Base-by-base conservation (phyloP, 1,140 invertebrate genomes). In the Liolophura sinensis region DNA sequence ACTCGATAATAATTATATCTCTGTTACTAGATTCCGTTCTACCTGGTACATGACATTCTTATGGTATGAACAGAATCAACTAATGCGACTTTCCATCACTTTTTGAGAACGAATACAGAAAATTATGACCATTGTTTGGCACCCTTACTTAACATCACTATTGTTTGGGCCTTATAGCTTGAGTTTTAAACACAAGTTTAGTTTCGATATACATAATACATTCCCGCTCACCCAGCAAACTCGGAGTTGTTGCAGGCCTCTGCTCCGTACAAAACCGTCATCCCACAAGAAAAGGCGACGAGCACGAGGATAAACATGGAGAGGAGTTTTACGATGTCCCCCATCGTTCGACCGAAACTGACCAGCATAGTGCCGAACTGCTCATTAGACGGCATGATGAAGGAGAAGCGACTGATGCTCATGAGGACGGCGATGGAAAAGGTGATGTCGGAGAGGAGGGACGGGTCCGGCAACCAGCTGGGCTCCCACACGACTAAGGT, bases 361-460 rank as follows among this genome's bases (percentile, higher is more conserved):
- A 78, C 76, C n/a, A 78, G 62, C 71, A 78, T 76, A 0, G 74
- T 76, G 48, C 76, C 76, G n/a, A 78, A 71, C 15, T 74, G 71
- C 58, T 78, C 76, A 59, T 78, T 78, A 59, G 72, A 73, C 4
- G 76, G 76, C 76, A 78, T 78, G 50, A 78, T 73, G 60, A 78
- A 78, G 7, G 76, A 74, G 55, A 78, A 73, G 20, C 76, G 62
- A 24, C 65, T 66, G 18, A 78, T 66, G 31, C 71, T 74, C 49
- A 78, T 61, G 40, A 78, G 70, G 25, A 72, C 76, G 6, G 74
- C 76, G 22, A 74, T 56, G 25, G 74, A 74, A 60, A 78, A 78
- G 47, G 74, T 55, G 24, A 76, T 68, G 55, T 78, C 76, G 0
- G 76, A 74, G 16, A 78, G 47, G 12, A 78, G 58, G 48, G 76